These are phyloP conservation scores for Busseola fusca DNA, from an alignment of 2,888 invertebrate genomes.

Conservation along the genomic window DNA sequence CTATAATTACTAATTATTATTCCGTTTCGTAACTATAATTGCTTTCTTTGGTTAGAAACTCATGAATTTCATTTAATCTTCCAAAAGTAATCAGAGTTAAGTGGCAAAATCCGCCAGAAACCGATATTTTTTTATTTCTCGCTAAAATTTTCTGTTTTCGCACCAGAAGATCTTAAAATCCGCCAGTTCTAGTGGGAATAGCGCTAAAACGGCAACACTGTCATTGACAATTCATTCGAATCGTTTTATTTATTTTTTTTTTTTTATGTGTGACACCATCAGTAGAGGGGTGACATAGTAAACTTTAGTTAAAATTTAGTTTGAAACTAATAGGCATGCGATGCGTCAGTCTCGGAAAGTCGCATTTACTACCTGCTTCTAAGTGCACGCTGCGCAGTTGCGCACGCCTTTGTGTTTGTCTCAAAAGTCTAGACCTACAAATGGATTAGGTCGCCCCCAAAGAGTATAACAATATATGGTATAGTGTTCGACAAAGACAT, in stretches of 20 bases:
- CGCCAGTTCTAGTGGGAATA: too few species aligned
- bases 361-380: background rate
- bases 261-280: background rate
- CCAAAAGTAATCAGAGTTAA: too few species aligned
- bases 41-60: too few species aligned
- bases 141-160: too few species aligned
- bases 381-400: background rate
- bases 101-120: too few species aligned
- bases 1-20: too few species aligned
- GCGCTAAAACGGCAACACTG: too few species aligned
- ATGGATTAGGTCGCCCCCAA: background rate
- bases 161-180: too few species aligned
- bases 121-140: too few species aligned
- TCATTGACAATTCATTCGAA: conserved; percentile 9
- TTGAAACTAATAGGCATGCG: background rate
- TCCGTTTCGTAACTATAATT: too few species aligned
- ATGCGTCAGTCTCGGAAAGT: background rate
- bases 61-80: too few species aligned
- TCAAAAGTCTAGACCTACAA: background rate
- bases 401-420: background rate
- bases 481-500: background rate
- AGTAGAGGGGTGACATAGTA: conserved; percentile 7
- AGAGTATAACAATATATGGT: background rate
- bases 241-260: too few species aligned
- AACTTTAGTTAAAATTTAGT: background rate